These are phyloP conservation scores for Picathartes gymnocephalus DNA, from an alignment of 2,113 vertebrate species.

Conservation along the genomic window DNA sequence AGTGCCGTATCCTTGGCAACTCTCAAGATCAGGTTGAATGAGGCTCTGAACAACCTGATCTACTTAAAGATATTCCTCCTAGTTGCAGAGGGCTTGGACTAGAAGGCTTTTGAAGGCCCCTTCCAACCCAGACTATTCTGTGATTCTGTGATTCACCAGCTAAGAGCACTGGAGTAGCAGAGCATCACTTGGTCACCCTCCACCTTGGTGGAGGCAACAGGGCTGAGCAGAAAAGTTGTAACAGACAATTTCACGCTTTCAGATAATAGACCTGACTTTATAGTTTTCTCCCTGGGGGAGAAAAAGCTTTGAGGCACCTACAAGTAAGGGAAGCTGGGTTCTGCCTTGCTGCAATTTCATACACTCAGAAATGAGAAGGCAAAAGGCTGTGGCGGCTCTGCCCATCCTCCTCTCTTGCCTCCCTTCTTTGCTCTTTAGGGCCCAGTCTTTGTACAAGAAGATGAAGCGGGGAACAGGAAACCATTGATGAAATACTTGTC, in stretches of 20 bases:
- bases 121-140: neutral
- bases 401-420: accelerated
- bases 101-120: neutral
- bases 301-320: neutral
- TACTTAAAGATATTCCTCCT: neutral
- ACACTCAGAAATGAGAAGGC: neutral
- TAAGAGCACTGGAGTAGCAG: neutral
- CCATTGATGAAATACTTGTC: neutral
- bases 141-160: neutral
- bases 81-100: neutral
- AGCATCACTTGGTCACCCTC: neutral
- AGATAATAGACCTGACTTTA: neutral
- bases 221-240: neutral
- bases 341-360: neutral
- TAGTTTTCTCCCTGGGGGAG: accelerated
- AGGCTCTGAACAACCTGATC: neutral
- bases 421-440: neutral
- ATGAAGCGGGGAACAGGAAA: neutral
- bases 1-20: neutral
- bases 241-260: neutral
- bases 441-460: neutral
- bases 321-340: neutral
- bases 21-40: accelerated
- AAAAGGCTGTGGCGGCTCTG: neutral
- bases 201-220: neutral